These are phyloP conservation scores for Drosophila ficusphila DNA, from an alignment of 1,140 invertebrate genomes.

Conservation along the genomic window DNA sequence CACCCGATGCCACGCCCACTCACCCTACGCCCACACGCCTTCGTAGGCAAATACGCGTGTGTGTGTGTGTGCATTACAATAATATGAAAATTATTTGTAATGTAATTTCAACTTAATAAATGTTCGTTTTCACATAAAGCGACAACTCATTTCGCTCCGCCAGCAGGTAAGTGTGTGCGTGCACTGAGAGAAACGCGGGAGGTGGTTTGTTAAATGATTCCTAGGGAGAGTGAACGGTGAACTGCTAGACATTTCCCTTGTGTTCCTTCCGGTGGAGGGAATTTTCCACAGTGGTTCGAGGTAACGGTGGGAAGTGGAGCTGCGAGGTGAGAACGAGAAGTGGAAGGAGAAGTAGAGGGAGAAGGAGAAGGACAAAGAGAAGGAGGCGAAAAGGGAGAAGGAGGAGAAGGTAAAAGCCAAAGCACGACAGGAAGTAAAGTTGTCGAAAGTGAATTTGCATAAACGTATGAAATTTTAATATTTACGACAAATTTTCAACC, in stretches of 20 bases:
- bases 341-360: no score
- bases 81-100: slow-evolving; percentile 80
- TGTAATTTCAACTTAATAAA: slow-evolving; percentile 82
- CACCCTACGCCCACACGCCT: not conserved
- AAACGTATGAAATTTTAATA: slow-evolving; percentile 82
- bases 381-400: not conserved
- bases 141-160: slow-evolving; percentile 40
- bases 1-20: slow-evolving; percentile 18
- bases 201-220: no score
- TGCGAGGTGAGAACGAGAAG: not conserved
- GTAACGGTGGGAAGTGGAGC: not conserved
- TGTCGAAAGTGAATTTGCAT: slow-evolving; percentile 78
- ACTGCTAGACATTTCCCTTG: no score
- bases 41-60: slow-evolving; percentile 26
- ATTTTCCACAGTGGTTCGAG: no score
- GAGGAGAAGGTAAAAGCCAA: slow-evolving; percentile 20
- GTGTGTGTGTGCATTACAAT: slow-evolving; percentile 66
- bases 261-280: no score
- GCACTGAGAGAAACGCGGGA: slow-evolving; percentile 6
- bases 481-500: slow-evolving; percentile 77
- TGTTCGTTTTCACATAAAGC: slow-evolving; percentile 69
- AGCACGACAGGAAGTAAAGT: slow-evolving; percentile 69
- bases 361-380: no score
- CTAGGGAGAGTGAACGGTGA: no score
- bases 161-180: slow-evolving; percentile 12